These are phyloP conservation scores for Phaethon lepturus DNA, from an alignment of 2,113 vertebrate genomes.

Conservation along the genomic window DNA sequence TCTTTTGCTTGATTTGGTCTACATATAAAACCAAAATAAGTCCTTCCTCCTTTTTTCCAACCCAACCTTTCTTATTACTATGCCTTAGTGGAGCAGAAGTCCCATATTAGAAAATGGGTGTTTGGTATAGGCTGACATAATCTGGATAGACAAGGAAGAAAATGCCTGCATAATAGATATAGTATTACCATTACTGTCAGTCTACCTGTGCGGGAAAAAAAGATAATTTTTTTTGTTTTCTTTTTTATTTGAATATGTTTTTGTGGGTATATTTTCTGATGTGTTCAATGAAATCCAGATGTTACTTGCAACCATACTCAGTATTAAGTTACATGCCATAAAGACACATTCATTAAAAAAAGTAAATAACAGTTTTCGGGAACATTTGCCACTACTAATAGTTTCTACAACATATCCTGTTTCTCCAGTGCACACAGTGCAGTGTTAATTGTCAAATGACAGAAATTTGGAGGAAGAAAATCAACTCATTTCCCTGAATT, in stretches of 20 bases:
- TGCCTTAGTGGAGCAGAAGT: background rate
- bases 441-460: background rate
- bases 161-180: background rate
- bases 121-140: background rate
- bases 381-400: background rate
- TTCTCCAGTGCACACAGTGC: background rate
- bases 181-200: background rate
- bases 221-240: rapidly evolving
- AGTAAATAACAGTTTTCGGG: background rate
- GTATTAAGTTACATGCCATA: background rate
- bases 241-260: background rate
- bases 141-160: background rate
- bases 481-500: background rate
- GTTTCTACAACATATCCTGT: background rate
- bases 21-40: background rate
- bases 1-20: background rate
- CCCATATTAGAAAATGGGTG: background rate
- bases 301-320: background rate
- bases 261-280: background rate
- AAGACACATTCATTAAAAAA: background rate
- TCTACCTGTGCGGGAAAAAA: rapidly evolving
- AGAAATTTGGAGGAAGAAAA: background rate
- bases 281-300: background rate
- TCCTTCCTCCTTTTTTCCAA: background rate
- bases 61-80: rapidly evolving